Conservation (phyloP, 1,140 invertebrate genomes). For the Diorhabda sublineata region DNA sequence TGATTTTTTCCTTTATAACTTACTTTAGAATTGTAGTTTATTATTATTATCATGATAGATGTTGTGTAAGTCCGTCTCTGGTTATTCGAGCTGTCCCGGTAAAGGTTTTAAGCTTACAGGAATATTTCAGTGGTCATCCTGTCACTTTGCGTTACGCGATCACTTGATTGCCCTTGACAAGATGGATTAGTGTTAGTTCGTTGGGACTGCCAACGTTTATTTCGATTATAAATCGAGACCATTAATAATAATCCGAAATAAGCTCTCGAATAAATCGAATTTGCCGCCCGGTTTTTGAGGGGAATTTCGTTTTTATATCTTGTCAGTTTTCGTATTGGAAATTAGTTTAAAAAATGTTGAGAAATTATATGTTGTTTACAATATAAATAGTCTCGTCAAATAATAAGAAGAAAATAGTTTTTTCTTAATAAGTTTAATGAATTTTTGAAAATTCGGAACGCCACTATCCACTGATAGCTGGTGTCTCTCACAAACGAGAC, state of each 20-base stretch:
- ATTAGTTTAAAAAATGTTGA: not conserved
- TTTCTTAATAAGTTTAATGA: too few species aligned
- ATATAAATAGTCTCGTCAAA: too few species aligned
- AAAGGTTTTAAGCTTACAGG: constrained; percentile 25
- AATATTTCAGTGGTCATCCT: constrained; percentile 28
- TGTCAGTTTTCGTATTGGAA: not conserved
- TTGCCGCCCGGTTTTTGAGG: not conserved
- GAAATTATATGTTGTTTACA: too few species aligned
- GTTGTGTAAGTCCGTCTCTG: not conserved
- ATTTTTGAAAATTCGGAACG: too few species aligned
- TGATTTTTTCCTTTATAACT: too few species aligned
- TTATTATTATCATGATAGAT: too few species aligned
- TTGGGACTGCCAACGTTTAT: constrained; percentile 25
- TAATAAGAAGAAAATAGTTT: too few species aligned
- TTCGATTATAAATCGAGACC: constrained; percentile 11
- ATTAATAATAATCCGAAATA: constrained; percentile 14
- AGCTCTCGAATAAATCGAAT: constrained; percentile 6
- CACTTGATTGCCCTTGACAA: constrained; percentile 28
- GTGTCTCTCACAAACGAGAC: too few species aligned
- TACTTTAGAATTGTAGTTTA: too few species aligned
- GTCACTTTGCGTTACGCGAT: constrained; percentile 28
- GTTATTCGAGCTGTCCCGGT: constrained; percentile 16
- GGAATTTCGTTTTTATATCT: not conserved
- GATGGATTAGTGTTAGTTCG: constrained; percentile 28
- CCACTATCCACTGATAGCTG: too few species aligned